A percentile compares a stretch with the other conserved stretches of the same genome.
Conservation (phyloP, 2,888 invertebrate genomes). For the Philereme vetulata region DNA sequence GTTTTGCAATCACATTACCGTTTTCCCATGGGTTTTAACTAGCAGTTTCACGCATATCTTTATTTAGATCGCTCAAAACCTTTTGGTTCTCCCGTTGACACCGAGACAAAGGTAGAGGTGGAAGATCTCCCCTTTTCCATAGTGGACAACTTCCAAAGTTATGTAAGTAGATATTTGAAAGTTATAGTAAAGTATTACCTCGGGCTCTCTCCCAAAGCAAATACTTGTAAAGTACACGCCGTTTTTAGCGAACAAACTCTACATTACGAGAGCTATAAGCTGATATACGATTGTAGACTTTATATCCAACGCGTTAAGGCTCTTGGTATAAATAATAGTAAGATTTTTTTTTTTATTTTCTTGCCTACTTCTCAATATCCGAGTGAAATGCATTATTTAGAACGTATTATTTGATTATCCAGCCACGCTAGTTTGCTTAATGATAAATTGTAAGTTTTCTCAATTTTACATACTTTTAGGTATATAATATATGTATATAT, state of each 20-base stretch:
- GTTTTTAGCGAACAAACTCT: constrained; percentile 16
- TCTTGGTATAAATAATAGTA: no score
- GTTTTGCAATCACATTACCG: constrained; percentile 10
- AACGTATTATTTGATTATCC: neutral
- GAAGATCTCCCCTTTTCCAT: no score
- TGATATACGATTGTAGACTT: constrained; percentile 6
- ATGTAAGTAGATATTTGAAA: constrained; percentile 10
- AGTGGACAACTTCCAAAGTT: neutral
- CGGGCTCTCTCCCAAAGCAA: constrained; percentile 15
- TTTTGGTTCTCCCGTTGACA: no score
- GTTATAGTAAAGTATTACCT: neutral
- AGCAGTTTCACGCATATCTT: no score
- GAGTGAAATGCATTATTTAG: neutral
- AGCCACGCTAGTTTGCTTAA: no score
- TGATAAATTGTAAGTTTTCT: no score
- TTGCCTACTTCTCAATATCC: neutral
- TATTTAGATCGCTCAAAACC: no score
- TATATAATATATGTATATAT: no score
- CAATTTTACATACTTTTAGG: no score
- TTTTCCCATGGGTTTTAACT: constrained; percentile 8
- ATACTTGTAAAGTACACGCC: constrained; percentile 1
- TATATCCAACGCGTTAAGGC: no score
- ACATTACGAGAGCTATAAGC: neutral
- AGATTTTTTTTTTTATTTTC: no score
- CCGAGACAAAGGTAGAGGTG: no score